Conservation (phyloP, 2,113 vertebrate species). For the Natator depressus region DNA sequence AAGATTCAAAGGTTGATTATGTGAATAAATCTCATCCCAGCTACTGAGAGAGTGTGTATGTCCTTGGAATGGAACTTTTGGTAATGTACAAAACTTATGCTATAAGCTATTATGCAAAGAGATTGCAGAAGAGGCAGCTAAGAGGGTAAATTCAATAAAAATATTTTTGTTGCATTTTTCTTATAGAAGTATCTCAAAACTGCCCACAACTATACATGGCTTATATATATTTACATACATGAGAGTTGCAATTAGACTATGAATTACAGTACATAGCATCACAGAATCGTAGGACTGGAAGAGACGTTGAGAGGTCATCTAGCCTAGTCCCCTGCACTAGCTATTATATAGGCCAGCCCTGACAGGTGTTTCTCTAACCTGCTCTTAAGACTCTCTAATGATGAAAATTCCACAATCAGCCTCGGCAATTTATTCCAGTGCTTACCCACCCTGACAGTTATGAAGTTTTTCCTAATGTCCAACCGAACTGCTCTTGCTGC, state of each 20-base stretch:
- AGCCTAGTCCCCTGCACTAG: no score
- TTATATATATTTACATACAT: background rate
- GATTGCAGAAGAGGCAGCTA: background rate
- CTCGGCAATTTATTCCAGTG: no score
- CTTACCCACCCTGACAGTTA: no score
- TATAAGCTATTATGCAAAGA: background rate
- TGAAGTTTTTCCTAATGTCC: no score
- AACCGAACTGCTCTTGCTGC: no score
- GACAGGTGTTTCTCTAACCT: no score
- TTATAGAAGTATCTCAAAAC: background rate
- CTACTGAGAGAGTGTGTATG: accelerated
- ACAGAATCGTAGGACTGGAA: no score
- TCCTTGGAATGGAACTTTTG: background rate
- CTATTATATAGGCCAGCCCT: no score
- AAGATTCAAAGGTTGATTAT: background rate
- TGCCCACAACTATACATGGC: background rate
- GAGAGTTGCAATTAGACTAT: background rate
- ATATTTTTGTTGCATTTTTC: background rate
- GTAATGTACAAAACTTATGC: background rate
- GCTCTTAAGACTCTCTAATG: no score
- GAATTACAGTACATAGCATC: background rate
- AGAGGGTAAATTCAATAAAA: background rate
- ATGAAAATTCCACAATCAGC: no score
- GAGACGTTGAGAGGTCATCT: no score
- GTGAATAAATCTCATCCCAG: background rate